phyloP scores from a whole-genome alignment of 2,113 vertebrate species.

The Anser brachyrhynchus region DNA sequence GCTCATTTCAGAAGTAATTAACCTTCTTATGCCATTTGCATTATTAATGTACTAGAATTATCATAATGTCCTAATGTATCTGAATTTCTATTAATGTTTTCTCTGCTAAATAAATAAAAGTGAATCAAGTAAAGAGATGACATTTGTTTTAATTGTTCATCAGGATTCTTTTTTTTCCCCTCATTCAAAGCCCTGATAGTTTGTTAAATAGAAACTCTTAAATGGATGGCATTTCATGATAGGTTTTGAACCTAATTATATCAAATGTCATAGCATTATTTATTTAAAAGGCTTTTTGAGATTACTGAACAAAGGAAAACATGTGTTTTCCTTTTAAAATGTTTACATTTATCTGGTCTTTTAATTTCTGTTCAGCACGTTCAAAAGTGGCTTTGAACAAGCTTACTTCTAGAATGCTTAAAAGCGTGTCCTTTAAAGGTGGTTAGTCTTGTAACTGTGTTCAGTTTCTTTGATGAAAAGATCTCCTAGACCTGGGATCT shows the following conservation, averaged over 20 bases:
- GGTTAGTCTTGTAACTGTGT: neutral
- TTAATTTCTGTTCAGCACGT: slow-evolving; percentile 42
- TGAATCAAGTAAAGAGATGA: slow-evolving; percentile 55
- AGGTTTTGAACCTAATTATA: slow-evolving; percentile 75
- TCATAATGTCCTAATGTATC: slow-evolving; percentile 64
- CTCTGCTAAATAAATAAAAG: slow-evolving; percentile 73
- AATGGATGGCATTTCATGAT: slow-evolving; percentile 70
- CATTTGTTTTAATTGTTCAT: slow-evolving; percentile 73
- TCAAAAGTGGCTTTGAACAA: slow-evolving; percentile 8
- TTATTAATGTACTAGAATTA: slow-evolving; percentile 74
- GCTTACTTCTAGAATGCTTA: slow-evolving; percentile 15
- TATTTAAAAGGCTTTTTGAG: slow-evolving; percentile 66
- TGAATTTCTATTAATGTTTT: slow-evolving; percentile 72
- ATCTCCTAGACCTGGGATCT: neutral
- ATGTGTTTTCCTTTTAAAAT: slow-evolving; percentile 23
- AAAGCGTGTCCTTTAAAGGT: slow-evolving; percentile 16
- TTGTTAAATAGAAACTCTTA: slow-evolving; percentile 68
- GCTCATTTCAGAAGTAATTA: slow-evolving; percentile 76
- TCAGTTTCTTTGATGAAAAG: slow-evolving; percentile 1
- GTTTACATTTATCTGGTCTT: slow-evolving; percentile 45
- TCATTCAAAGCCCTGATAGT: slow-evolving; percentile 44
- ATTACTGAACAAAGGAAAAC: slow-evolving; percentile 20
- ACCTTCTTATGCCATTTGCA: slow-evolving; percentile 71
- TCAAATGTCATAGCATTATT: slow-evolving; percentile 72
- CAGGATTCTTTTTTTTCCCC: slow-evolving; percentile 32